Evolutionary conservation across 2,113 vertebrate species (phyloP).

Genomic region (Lepisosteus oculatus): DNA sequence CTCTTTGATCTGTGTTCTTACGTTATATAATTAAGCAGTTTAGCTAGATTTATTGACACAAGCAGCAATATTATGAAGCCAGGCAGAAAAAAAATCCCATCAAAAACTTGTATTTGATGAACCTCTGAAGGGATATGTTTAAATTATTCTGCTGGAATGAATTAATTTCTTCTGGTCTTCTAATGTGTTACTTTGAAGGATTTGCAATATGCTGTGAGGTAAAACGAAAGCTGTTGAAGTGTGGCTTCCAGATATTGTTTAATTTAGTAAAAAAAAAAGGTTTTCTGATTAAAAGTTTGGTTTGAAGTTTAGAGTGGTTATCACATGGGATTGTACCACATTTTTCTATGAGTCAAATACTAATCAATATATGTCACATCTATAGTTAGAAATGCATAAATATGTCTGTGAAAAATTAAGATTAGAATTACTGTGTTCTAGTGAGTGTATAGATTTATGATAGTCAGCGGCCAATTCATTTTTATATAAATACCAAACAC

Average conservation of each 20-base stretch:
- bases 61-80: constrained; percentile 37
- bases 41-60: constrained; percentile 54
- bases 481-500: too few species aligned
- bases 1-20: constrained; percentile 58
- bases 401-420: too few species aligned
- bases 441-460: too few species aligned
- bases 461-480: too few species aligned
- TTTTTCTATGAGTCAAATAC: too few species aligned
- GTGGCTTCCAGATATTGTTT: constrained; percentile 31
- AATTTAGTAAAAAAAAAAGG: not conserved
- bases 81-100: constrained; percentile 36
- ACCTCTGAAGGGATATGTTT: constrained; percentile 14
- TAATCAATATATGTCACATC: too few species aligned
- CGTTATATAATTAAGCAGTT: constrained; percentile 66
- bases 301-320: too few species aligned
- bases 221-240: constrained; percentile 10
- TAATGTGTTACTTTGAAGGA: constrained; percentile 23
- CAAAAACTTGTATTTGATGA: constrained; percentile 36
- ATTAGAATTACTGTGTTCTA: too few species aligned
- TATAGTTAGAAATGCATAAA: too few species aligned
- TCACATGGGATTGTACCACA: too few species aligned
- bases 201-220: constrained; percentile 27
- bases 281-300: too few species aligned
- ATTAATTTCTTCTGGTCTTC: constrained; percentile 41
- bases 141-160: constrained; percentile 38